Conservation (phyloP, 2,113 vertebrate species). For the Corythoichthys intestinalis region DNA sequence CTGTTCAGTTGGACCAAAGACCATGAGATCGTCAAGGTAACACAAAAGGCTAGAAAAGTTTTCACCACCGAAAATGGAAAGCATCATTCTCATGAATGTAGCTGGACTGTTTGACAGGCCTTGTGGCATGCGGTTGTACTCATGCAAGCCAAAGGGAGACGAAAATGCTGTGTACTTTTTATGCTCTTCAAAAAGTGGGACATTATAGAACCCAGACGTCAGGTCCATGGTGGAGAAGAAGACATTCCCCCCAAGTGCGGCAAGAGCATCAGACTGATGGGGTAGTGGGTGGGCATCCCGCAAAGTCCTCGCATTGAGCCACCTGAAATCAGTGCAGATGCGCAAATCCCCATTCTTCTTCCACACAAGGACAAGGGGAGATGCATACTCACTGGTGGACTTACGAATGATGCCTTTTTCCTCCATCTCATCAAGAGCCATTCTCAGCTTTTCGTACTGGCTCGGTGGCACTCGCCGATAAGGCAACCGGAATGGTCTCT, state of each 20-base stretch:
- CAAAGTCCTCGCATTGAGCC: not conserved
- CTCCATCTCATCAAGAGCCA: constrained; percentile 19
- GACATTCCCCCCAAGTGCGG: not conserved
- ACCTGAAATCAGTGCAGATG: not conserved
- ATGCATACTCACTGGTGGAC: constrained; percentile 14
- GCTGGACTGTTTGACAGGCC: constrained; percentile 23
- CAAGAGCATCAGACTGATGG: not conserved
- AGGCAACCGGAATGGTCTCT: constrained; percentile 8
- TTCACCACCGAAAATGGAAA: constrained; percentile 25
- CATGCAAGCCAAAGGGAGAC: not conserved
- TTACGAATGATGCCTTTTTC: constrained; percentile 4
- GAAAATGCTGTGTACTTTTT: constrained; percentile 9
- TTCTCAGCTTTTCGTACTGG: constrained; percentile 21
- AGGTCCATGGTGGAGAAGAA: constrained; percentile 11
- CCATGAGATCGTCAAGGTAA: constrained; percentile 32
- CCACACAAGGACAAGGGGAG: constrained; percentile 9
- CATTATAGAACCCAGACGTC: constrained; percentile 17
- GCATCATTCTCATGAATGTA: constrained; percentile 27
- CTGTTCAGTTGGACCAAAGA: constrained; percentile 27
- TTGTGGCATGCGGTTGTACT: constrained; percentile 2
- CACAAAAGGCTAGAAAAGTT: constrained; percentile 38
- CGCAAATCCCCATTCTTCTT: not conserved
- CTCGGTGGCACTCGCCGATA: constrained; percentile 12
- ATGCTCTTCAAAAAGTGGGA: constrained; percentile 13
- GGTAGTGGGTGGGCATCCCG: not conserved